Conservation (phyloP, 1,140 invertebrate species). For the Parapsyche elsis region DNA sequence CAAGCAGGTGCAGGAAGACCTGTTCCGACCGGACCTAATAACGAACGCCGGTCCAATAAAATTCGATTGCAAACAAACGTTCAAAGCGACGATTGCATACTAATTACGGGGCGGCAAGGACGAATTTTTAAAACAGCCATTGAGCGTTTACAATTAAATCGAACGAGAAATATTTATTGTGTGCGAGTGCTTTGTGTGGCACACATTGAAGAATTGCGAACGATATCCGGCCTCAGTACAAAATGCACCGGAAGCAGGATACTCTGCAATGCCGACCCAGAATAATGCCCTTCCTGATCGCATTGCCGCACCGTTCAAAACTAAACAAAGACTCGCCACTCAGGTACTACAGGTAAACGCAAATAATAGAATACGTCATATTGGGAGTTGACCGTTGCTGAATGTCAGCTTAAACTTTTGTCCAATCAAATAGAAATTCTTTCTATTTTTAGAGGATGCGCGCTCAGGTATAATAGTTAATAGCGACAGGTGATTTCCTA, state of each 20-base stretch:
- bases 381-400: background rate
- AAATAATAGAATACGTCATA: no score
- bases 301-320: no score
- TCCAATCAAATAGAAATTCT: no score
- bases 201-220: background rate
- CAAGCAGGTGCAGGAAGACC: slow-evolving; percentile 49
- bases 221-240: slow-evolving; percentile 21
- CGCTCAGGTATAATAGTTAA: no score
- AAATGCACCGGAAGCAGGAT: slow-evolving; percentile 38
- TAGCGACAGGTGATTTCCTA: no score
- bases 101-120: background rate
- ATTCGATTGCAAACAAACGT: background rate
- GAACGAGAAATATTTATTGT: background rate
- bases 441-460: no score
- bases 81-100: slow-evolving; percentile 11
- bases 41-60: slow-evolving; percentile 2
- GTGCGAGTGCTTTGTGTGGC: no score
- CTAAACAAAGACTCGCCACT: no score
- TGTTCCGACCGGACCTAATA: slow-evolving; percentile 41
- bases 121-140: background rate
- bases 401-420: background rate
- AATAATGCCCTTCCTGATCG: slow-evolving; percentile 34
- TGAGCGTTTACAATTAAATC: background rate
- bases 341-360: no score
- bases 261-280: background rate